phyloP scores from a whole-genome alignment of 64 coral and sea anemone genomes.

The Stichodactyla helianthus region DNA sequence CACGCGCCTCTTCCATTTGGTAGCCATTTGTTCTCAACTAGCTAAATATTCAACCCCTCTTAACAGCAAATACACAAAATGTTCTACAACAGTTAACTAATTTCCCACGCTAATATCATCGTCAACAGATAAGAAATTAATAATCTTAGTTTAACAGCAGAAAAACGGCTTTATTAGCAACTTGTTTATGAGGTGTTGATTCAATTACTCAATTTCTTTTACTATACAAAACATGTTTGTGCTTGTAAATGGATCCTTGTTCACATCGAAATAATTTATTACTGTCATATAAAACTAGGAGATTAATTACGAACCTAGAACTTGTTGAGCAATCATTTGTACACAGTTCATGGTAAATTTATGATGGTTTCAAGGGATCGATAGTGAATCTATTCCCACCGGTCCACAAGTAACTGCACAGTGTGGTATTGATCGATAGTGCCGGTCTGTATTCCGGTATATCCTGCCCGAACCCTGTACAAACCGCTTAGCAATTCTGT shows the following conservation, averaged over 20 bases:
- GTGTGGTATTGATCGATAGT: background rate
- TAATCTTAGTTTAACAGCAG: background rate
- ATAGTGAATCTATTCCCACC: too few species aligned
- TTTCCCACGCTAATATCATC: background rate
- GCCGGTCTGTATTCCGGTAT: background rate
- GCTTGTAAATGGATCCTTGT: background rate
- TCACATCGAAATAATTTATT: too few species aligned
- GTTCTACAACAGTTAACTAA: background rate
- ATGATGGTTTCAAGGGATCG: background rate
- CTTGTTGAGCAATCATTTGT: too few species aligned
- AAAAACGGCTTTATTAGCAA: background rate
- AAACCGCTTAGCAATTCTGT: background rate
- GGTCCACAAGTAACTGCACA: background rate
- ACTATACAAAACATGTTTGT: background rate
- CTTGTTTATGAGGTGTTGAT: slow-evolving; percentile 13
- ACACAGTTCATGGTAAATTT: too few species aligned
- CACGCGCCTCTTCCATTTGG: too few species aligned
- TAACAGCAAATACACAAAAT: background rate
- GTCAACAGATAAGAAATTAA: background rate
- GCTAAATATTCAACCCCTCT: background rate
- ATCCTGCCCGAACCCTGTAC: background rate
- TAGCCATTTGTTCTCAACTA: background rate
- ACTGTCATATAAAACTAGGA: too few species aligned
- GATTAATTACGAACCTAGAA: too few species aligned
- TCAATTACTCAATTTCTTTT: background rate